phyloP scores from a whole-genome alignment of 2,113 vertebrate species.

The Rhodinocichla rosea region DNA sequence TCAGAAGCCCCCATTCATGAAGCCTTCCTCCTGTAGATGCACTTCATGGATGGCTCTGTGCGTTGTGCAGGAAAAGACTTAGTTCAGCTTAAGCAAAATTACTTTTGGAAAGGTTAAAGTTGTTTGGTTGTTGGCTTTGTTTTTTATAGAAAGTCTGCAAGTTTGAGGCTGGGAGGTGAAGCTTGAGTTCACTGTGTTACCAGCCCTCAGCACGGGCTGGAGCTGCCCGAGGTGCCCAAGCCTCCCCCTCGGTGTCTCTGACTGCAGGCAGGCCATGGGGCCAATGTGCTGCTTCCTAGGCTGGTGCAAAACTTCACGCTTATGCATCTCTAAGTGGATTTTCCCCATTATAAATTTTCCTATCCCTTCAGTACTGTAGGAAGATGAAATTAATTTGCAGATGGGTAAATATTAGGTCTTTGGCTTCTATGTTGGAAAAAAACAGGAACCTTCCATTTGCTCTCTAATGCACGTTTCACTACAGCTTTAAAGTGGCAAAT shows the following conservation, averaged over 20 bases:
- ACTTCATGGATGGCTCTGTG: accelerated
- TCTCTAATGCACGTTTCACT: neutral
- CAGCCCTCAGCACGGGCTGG: neutral
- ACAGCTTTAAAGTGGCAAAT: neutral
- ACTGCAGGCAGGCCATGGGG: neutral
- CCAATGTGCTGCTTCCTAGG: neutral
- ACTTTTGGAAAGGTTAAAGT: slow-evolving; percentile 24
- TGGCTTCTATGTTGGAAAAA: neutral
- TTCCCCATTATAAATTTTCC: neutral
- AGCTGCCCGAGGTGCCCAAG: neutral
- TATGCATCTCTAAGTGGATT: neutral
- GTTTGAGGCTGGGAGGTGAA: neutral
- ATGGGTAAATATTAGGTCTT: neutral
- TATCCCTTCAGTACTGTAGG: neutral
- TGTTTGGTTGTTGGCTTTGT: neutral
- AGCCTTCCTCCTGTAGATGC: neutral
- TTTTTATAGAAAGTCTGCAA: neutral
- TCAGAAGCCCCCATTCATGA: neutral
- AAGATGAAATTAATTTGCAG: neutral
- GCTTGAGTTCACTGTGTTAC: neutral
- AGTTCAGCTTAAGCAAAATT: neutral
- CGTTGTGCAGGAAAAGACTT: neutral
- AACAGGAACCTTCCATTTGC: neutral
- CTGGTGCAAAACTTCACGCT: neutral
- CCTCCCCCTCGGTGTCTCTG: neutral